Percentiles rank a stretch among this genome's conserved stretches.
These are phyloP conservation scores for Pomatorhinus ruficollis DNA, from an alignment of 2,113 vertebrate species.

Conservation along the genomic window DNA sequence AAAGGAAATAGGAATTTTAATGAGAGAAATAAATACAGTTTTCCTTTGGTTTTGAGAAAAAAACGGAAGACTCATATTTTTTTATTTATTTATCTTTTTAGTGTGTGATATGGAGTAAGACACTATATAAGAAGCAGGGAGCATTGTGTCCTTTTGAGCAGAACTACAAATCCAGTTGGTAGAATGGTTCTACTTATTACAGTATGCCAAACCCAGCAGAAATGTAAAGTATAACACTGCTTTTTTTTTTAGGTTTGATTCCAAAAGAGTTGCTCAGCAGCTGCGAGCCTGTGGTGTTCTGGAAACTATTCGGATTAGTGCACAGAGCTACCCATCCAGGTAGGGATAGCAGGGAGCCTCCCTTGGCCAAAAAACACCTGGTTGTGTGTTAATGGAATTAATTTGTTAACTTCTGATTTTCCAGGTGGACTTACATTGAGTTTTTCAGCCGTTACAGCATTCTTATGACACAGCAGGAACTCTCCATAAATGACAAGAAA, in stretches of 20 bases:
- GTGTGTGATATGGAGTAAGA: not conserved
- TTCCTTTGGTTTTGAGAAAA: not conserved
- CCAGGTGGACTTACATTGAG: constrained; percentile 96
- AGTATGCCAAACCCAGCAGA: not conserved
- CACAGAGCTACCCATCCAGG: constrained; percentile 96
- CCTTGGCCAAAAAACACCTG: not conserved
- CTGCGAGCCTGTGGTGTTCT: constrained; percentile 94
- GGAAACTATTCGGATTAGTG: constrained; percentile 94
- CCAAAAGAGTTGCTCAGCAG: constrained; percentile 91
- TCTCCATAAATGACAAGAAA: constrained; percentile 83
- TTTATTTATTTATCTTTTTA: not conserved
- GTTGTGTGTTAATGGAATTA: not conserved
- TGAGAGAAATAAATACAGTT: not conserved
- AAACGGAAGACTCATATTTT: not conserved
- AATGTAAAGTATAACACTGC: not conserved
- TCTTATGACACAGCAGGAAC: constrained; percentile 90
- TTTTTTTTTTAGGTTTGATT: constrained; percentile 83
- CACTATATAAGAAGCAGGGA: not conserved
- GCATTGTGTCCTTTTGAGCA: not conserved
- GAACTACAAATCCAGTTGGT: not conserved
- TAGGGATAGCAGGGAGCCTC: not conserved
- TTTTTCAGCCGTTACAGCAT: constrained; percentile 95
- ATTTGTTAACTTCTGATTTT: constrained; percentile 13
- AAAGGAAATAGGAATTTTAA: not conserved
- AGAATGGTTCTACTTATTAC: not conserved